Conservation (phyloP, 2,113 vertebrate species). For the Salvator merianae region DNA sequence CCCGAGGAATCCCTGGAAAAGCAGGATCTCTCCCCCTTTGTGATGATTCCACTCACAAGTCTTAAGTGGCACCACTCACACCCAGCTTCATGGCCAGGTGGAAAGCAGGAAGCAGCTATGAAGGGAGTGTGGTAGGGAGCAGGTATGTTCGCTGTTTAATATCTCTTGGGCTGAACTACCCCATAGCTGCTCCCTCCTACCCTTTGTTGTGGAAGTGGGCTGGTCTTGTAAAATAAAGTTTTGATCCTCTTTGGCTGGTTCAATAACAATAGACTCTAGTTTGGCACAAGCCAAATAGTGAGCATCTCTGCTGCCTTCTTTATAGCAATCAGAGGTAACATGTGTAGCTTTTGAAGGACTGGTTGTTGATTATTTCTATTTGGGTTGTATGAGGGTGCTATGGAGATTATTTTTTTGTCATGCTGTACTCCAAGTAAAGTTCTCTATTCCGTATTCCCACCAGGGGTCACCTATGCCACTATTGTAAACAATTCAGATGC, state of each 20-base stretch:
- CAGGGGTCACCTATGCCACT: neutral
- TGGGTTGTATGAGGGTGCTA: neutral
- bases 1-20: neutral
- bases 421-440: neutral
- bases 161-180: too few relatives aligned
- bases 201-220: neutral
- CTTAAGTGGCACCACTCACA: neutral
- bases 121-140: too few relatives aligned
- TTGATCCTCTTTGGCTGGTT: too few relatives aligned
- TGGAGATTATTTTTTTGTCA: neutral
- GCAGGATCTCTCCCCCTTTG: too few relatives aligned
- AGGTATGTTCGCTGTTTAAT: too few relatives aligned
- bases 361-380: neutral
- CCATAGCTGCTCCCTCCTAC: neutral
- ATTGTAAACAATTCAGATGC: neutral
- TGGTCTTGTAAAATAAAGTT: too few relatives aligned
- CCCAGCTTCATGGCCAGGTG: neutral
- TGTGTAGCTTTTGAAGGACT: neutral
- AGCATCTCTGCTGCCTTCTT: constrained; percentile 19
- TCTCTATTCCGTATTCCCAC: neutral
- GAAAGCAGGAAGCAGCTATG: too few relatives aligned
- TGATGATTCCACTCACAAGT: too few relatives aligned
- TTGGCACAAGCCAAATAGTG: too few relatives aligned
- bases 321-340: neutral
- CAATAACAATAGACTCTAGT: too few relatives aligned